Conservation (phyloP, 1,140 invertebrate species). For the Pseudomyrmex cubaensis region DNA sequence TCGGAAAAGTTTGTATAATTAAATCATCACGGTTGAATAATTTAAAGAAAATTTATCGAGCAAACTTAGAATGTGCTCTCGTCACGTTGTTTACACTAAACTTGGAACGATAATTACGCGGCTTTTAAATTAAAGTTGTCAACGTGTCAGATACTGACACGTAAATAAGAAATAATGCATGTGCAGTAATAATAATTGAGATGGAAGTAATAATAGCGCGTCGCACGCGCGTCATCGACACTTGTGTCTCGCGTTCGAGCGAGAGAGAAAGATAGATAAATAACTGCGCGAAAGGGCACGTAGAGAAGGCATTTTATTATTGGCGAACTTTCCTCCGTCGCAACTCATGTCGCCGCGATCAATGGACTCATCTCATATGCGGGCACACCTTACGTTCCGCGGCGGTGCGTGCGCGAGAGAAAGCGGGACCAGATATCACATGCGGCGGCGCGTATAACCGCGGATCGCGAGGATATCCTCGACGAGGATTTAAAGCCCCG, state of each 20-base stretch:
- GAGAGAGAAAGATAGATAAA: neutral
- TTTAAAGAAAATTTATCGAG: too few species aligned
- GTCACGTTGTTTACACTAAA: too few species aligned
- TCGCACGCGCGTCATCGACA: neutral
- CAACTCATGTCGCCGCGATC: slow-evolving; percentile 38
- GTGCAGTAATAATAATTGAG: neutral
- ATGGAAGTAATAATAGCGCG: slow-evolving; percentile 8
- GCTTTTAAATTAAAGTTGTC: too few species aligned
- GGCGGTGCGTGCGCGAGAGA: slow-evolving; percentile 61
- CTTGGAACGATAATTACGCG: too few species aligned
- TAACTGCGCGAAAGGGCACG: neutral
- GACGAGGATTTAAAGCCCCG: slow-evolving; percentile 45
- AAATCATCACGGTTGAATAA: neutral
- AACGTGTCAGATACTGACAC: too few species aligned
- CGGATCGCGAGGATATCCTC: slow-evolving; percentile 43
- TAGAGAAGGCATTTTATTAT: slow-evolving; percentile 46
- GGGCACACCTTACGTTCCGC: slow-evolving; percentile 59
- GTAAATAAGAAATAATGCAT: too few species aligned
- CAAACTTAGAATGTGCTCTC: too few species aligned
- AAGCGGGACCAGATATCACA: slow-evolving; percentile 58
- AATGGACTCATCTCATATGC: slow-evolving; percentile 60
- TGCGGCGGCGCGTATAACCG: slow-evolving; percentile 28
- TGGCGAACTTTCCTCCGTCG: slow-evolving; percentile 14
- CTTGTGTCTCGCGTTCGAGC: neutral
- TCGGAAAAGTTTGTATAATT: neutral